phyloP scores from a whole-genome alignment of 1,140 invertebrate species.

The Plectrocnemia conspersa region DNA sequence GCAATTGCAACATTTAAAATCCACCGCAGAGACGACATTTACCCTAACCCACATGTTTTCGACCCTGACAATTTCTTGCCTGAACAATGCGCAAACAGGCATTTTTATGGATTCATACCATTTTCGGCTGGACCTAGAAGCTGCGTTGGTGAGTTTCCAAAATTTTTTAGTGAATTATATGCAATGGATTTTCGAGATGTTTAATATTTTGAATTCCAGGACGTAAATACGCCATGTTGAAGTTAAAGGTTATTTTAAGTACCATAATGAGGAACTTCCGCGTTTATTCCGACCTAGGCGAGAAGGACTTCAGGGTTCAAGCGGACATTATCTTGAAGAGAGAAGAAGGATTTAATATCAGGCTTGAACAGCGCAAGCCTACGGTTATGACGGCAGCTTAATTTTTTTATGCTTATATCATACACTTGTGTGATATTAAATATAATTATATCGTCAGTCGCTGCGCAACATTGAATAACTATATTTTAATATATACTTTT shows the following conservation, averaged over 20 bases:
- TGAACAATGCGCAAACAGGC: conserved; percentile 71
- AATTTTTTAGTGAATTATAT: background rate
- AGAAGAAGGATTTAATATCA: conserved; percentile 73
- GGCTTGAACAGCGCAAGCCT: conserved; percentile 60
- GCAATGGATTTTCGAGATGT: background rate
- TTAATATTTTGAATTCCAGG: too few species aligned
- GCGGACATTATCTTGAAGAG: conserved; percentile 82
- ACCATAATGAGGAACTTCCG: conserved; percentile 83
- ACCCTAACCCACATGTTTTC: conserved; percentile 78
- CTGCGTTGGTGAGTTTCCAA: conserved; percentile 66
- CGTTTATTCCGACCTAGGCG: conserved; percentile 62
- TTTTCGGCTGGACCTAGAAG: conserved; percentile 84
- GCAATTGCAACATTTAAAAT: conserved; percentile 66
- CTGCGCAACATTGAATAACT: too few species aligned
- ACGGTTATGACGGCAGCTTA: conserved; percentile 26
- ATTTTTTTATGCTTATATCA: too few species aligned
- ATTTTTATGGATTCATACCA: conserved; percentile 83
- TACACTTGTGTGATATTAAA: too few species aligned
- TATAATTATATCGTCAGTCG: too few species aligned
- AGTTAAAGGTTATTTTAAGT: conserved; percentile 81
- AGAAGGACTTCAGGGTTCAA: conserved; percentile 72
- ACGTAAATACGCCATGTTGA: conserved; percentile 85
- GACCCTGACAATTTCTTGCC: conserved; percentile 89
- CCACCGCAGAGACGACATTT: conserved; percentile 73
- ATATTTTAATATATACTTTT: too few species aligned